Conservation (phyloP, 2,113 vertebrate species). For the Oncorhynchus tshawytscha region DNA sequence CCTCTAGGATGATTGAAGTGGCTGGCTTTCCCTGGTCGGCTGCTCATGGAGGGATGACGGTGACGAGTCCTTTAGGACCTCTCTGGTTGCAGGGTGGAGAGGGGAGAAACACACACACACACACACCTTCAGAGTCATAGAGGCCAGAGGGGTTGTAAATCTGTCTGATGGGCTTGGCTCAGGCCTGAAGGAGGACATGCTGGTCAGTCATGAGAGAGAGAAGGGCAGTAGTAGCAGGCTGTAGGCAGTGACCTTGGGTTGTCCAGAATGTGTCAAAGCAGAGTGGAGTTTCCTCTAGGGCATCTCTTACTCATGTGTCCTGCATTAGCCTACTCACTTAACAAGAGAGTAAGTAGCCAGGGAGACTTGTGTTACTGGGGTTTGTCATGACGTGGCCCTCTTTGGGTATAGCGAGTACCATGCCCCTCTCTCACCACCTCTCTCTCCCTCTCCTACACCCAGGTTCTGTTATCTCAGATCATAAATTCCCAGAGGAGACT, state of each 20-base stretch:
- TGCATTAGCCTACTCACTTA: constrained; percentile 53
- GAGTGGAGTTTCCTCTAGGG: constrained; percentile 34
- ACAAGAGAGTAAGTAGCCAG: constrained; percentile 35
- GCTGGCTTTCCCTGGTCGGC: constrained; percentile 65
- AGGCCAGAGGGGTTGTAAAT: constrained; percentile 56
- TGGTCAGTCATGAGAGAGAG: constrained; percentile 53
- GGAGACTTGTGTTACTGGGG: constrained; percentile 34
- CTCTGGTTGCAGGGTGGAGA: constrained; percentile 69
- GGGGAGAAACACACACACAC: constrained; percentile 20
- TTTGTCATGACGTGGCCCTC: no score
- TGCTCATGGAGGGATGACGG: constrained; percentile 71
- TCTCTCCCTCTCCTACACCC: no score
- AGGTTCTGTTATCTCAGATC: no score
- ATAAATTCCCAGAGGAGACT: no score
- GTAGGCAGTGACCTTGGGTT: constrained; percentile 61
- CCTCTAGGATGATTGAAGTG: constrained; percentile 73
- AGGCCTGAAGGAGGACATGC: constrained; percentile 63
- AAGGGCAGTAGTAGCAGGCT: constrained; percentile 4
- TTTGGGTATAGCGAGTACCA: no score
- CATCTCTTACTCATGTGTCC: constrained; percentile 49
- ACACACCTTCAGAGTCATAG: no score
- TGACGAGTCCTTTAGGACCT: constrained; percentile 73
- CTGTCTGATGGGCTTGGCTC: constrained; percentile 57
- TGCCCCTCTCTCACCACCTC: no score
- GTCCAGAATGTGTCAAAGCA: constrained; percentile 45